Evolutionary conservation across 1,140 invertebrate species (phyloP).

Genomic region (Pissodes strobi): DNA sequence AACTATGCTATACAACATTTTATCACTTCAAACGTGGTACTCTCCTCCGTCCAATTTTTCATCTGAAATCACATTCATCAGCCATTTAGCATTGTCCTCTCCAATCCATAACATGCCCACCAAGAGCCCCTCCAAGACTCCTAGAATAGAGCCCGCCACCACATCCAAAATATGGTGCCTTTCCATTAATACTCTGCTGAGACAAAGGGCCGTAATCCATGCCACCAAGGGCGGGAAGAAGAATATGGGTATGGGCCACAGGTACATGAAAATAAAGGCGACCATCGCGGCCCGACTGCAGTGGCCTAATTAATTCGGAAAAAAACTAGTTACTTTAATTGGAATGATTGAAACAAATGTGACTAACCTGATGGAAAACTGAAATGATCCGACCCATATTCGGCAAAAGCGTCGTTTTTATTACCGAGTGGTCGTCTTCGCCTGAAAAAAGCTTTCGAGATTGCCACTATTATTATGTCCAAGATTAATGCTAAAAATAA

Average conservation of each 20-base stretch:
- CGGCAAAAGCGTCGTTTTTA: slow-evolving; percentile 62
- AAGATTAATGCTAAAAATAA: slow-evolving; percentile 76
- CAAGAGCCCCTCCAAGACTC: slow-evolving; percentile 73
- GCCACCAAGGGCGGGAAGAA: slow-evolving; percentile 67
- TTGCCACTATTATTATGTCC: slow-evolving; percentile 82
- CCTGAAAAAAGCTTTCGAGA: slow-evolving; percentile 79
- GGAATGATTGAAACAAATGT: not conserved
- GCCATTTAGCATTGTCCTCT: slow-evolving; percentile 56
- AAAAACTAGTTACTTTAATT: not conserved
- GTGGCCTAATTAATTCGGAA: slow-evolving; percentile 70
- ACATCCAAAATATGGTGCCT: slow-evolving; percentile 91
- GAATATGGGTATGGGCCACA: slow-evolving; percentile 66
- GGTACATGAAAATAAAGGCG: slow-evolving; percentile 68
- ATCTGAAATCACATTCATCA: slow-evolving; percentile 62
- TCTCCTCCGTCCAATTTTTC: slow-evolving; percentile 63
- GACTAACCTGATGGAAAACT: slow-evolving; percentile 81
- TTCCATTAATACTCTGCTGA: slow-evolving; percentile 79
- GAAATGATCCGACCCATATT: slow-evolving; percentile 79
- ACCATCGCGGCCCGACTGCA: slow-evolving; percentile 83
- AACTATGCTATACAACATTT: too few species aligned
- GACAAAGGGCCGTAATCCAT: slow-evolving; percentile 75
- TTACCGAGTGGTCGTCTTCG: slow-evolving; percentile 75
- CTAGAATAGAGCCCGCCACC: slow-evolving; percentile 72
- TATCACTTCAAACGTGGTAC: slow-evolving; percentile 62
- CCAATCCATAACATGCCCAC: slow-evolving; percentile 72